A percentile compares a stretch with the other conserved stretches of the same genome.
Evolutionary conservation across 2,113 vertebrate species (phyloP).

Genomic region (Carassius auratus): DNA sequence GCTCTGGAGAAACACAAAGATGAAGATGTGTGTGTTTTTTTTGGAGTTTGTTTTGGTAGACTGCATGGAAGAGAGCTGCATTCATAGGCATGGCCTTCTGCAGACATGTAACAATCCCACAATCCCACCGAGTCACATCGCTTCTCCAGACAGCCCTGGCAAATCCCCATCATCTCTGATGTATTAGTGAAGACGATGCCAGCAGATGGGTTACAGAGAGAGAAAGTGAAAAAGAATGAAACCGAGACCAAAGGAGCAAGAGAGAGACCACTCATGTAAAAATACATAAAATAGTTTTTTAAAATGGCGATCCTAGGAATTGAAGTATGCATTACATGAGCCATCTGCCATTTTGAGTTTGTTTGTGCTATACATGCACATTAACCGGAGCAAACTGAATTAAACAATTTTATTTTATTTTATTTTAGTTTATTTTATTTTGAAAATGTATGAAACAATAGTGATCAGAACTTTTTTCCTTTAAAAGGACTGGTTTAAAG

Average conservation of each 20-base stretch:
- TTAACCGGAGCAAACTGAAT: not conserved
- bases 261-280: not conserved
- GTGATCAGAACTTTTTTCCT: not conserved
- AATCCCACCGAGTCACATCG: constrained; percentile 29
- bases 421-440: not conserved
- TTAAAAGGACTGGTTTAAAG: not conserved
- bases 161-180: constrained; percentile 35
- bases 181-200: constrained; percentile 42
- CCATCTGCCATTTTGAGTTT: not conserved
- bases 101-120: constrained; percentile 38
- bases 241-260: not conserved
- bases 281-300: not conserved
- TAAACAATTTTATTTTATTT: not conserved
- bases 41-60: constrained; percentile 4
- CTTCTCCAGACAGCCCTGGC: constrained; percentile 36
- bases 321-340: not conserved
- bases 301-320: not conserved
- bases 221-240: not conserved
- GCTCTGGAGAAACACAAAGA: constrained; percentile 36
- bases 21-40: constrained; percentile 2
- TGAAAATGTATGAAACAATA: not conserved
- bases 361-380: not conserved
- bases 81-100: constrained; percentile 18
- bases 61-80: constrained; percentile 29
- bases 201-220: constrained; percentile 31